These are phyloP conservation scores for Hyles lineata DNA, from an alignment of 2,888 invertebrate species.

Conservation along the genomic window DNA sequence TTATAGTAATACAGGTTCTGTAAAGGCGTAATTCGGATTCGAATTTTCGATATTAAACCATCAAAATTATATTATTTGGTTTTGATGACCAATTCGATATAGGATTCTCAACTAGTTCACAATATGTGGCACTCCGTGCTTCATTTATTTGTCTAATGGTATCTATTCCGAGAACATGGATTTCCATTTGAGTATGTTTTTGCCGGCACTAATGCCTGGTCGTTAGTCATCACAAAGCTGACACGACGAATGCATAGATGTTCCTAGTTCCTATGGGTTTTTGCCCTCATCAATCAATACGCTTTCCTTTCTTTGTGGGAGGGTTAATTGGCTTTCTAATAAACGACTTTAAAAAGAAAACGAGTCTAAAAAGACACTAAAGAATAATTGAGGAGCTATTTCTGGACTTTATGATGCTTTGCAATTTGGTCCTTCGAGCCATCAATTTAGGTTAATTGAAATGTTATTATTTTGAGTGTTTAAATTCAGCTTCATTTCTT, in stretches of 20 bases:
- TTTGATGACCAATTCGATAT: too few relatives aligned
- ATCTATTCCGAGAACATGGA: neutral
- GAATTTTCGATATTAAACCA: too few relatives aligned
- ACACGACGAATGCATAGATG: neutral
- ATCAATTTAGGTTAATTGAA: too few relatives aligned
- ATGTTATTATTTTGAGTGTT: too few relatives aligned
- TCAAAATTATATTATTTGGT: too few relatives aligned
- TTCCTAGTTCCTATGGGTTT: constrained; percentile 4
- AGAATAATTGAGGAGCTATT: neutral
- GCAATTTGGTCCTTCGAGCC: too few relatives aligned
- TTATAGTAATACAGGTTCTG: too few relatives aligned
- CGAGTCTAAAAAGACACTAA: neutral
- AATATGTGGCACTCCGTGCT: neutral
- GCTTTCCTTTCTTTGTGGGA: neutral
- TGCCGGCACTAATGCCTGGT: neutral
- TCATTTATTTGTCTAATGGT: neutral
- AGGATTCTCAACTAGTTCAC: too few relatives aligned
- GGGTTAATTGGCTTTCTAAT: neutral
- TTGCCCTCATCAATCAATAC: neutral
- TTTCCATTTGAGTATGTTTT: constrained; percentile 12
- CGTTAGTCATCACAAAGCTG: neutral
- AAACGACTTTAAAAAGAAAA: neutral
- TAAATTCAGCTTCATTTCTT: too few relatives aligned
- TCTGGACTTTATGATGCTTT: neutral
- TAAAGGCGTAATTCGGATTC: too few relatives aligned